Conservation (phyloP, 2,888 invertebrate genomes). For the Drosophila fulvimacula region DNA sequence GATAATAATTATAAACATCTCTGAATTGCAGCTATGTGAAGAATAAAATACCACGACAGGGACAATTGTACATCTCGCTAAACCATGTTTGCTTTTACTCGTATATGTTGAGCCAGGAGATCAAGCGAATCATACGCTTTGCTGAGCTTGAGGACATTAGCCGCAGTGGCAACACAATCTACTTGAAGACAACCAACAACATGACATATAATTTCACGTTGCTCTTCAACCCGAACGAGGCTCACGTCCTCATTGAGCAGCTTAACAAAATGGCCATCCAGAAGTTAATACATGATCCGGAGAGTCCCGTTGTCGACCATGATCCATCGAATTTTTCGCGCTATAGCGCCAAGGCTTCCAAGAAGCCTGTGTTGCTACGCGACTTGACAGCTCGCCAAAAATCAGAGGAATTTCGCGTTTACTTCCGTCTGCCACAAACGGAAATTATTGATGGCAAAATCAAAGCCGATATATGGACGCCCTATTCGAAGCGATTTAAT, state of each 20-base stretch:
- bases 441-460: constrained; percentile 98
- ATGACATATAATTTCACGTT: constrained; percentile 95
- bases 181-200: constrained; percentile 93
- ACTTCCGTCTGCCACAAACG: constrained; percentile 92
- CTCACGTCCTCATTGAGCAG: constrained; percentile 96
- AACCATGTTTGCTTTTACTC: constrained; percentile 98
- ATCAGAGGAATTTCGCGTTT: constrained; percentile 94
- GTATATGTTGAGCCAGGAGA: constrained; percentile 95
- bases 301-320: constrained; percentile 95
- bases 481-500: constrained; percentile 95
- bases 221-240: constrained; percentile 95
- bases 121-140: constrained; percentile 92
- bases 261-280: constrained; percentile 98
- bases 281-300: constrained; percentile 91
- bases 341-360: constrained; percentile 91
- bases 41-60: constrained; percentile 96
- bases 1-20: neutral
- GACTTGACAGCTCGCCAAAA: constrained; percentile 97
- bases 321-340: constrained; percentile 94
- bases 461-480: constrained; percentile 94
- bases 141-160: constrained; percentile 91
- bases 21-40: constrained; percentile 93
- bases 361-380: constrained; percentile 96
- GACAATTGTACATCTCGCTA: constrained; percentile 98
- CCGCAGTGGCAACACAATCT: constrained; percentile 92